Base-by-base conservation (phyloP, 2,113 vertebrate genomes). In the Cryptotis parvus region DNA sequence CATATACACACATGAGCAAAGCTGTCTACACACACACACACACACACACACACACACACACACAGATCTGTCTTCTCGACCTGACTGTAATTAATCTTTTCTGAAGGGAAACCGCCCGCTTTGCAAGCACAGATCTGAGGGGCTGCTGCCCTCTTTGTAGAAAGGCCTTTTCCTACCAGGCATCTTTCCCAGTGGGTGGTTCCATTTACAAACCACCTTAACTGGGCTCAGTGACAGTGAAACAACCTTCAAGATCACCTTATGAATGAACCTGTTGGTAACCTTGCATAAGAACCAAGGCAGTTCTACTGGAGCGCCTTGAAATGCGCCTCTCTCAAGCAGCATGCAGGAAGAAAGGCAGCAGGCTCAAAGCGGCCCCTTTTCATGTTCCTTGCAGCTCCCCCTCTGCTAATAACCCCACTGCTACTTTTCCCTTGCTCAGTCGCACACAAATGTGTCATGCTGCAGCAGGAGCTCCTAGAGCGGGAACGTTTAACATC, bases 51-150 rank as follows among this genome's bases (percentile, higher is more conserved):
- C 80, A 5, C 58, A 82, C 78, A 74, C 74, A 94, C 87, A 96
- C 73, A 70, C 75, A 81, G 9, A 27, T 52, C 96, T 95, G 92
- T 97, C 96, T 97, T 97, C 96, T 96, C 96, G 96, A 96, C 96
- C 96, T 97, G 97, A 96, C 96, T 97, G 97, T 97, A 98, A 98
- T 98, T 98, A 97, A 98, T 98, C 98, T 97, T 98, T 97, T 94
- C 93, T 94, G 96, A 86, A 90, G 89, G 94, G 91, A 96, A 96
- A 91, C 95, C 95, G 94, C 92, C 92, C 94, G 93, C 95, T 91
- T 97, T 97, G 86, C 97, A 97, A 97, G 96, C 93, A 91, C 93
- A 97, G 91, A 16, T 58, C 55, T 97, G 97, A 97, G 97, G 97
- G 97, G 94, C 89, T 97, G 96, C 94, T 96, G 97, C 92, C 98